A percentile compares a stretch with the other conserved stretches of the same genome.
These are phyloP conservation scores for Eubasilissa regina DNA, from an alignment of 1,140 invertebrate species.

Conservation along the genomic window DNA sequence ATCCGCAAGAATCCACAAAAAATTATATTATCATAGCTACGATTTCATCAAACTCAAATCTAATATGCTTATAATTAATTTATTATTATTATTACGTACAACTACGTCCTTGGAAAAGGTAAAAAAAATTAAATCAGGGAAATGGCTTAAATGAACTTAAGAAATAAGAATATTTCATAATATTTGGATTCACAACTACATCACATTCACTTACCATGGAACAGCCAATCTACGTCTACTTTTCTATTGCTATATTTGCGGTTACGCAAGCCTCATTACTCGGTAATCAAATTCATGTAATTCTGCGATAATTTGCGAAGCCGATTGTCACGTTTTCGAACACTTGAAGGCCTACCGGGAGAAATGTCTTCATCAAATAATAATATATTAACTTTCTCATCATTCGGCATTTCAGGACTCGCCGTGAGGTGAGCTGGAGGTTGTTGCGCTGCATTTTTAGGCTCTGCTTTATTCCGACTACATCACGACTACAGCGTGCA, in stretches of 20 bases:
- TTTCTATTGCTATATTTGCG: neutral
- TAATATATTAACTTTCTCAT: slow-evolving; percentile 3
- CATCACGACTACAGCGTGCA: slow-evolving; percentile 1
- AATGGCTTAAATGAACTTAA: neutral
- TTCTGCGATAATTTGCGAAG: neutral
- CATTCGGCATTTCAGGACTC: slow-evolving; percentile 9
- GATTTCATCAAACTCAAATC: too few relatives aligned
- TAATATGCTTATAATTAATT: too few relatives aligned
- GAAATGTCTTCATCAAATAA: slow-evolving; percentile 3
- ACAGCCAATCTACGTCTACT: slow-evolving; percentile 1
- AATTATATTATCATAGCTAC: too few relatives aligned
- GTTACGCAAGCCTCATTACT: slow-evolving; percentile 16
- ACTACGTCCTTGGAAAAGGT: too few relatives aligned
- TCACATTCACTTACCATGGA: neutral
- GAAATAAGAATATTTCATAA: slow-evolving; percentile 10
- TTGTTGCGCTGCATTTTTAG: neutral
- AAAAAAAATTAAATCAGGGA: too few relatives aligned
- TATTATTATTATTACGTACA: too few relatives aligned
- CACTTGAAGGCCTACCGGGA: neutral
- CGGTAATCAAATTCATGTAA: neutral
- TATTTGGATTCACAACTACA: neutral
- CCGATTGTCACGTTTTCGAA: neutral
- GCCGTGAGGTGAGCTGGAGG: slow-evolving; percentile 3
- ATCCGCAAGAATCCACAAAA: too few relatives aligned
- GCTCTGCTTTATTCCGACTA: neutral